Percentiles rank a stretch among this genome's conserved stretches.
Evolutionary conservation across 1,140 invertebrate genomes (phyloP).

Genomic region (Ooceraea biroi): DNA sequence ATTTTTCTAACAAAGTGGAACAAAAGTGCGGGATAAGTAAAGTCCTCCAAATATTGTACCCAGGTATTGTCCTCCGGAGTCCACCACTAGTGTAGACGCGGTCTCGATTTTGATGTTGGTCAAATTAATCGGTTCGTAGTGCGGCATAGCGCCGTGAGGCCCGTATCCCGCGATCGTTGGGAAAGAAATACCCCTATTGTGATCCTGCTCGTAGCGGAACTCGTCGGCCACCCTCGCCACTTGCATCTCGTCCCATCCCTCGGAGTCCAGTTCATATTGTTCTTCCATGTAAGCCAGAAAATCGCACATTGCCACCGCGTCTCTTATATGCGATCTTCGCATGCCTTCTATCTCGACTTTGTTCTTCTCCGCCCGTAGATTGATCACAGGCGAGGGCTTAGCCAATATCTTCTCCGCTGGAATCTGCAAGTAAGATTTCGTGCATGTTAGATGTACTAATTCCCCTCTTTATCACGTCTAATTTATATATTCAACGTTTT

Average conservation of each 20-base stretch:
- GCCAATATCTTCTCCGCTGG: constrained; percentile 87
- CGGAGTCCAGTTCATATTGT: constrained; percentile 80
- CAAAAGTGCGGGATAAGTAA: not conserved
- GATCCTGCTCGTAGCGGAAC: constrained; percentile 90
- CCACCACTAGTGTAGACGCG: constrained; percentile 90
- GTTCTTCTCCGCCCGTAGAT: constrained; percentile 95
- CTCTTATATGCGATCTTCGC: constrained; percentile 93
- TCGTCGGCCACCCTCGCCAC: constrained; percentile 89
- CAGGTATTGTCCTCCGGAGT: constrained; percentile 91
- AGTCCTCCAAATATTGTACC: constrained; percentile 83
- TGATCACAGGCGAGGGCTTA: constrained; percentile 91
- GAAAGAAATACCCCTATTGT: constrained; percentile 92
- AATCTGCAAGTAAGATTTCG: constrained; percentile 72
- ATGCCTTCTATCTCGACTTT: constrained; percentile 94
- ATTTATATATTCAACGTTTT: no score
- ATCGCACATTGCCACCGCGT: constrained; percentile 96
- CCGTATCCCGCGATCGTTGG: constrained; percentile 96
- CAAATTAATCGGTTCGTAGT: constrained; percentile 93
- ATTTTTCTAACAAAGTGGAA: not conserved
- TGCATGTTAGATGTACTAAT: not conserved
- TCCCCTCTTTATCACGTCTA: no score
- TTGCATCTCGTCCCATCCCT: constrained; percentile 90
- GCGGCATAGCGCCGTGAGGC: constrained; percentile 95
- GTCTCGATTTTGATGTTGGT: constrained; percentile 91
- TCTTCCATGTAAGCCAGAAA: constrained; percentile 95